Evolutionary conservation across 2,888 invertebrate genomes (phyloP).

Genomic region (Arctia plantaginis): DNA sequence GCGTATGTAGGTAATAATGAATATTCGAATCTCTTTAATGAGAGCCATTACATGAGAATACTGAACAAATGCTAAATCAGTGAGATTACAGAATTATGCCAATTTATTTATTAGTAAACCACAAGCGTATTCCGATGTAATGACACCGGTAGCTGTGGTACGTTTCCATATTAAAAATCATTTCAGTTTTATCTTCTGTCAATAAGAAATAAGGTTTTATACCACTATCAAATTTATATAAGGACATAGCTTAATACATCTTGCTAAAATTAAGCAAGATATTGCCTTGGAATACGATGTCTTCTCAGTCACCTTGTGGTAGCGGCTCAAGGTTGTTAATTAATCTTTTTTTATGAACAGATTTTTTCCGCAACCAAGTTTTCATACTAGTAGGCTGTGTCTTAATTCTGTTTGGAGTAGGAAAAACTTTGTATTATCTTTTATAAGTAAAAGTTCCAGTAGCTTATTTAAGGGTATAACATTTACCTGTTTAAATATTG

Average conservation of each 20-base stretch:
- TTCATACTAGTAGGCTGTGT: conserved; percentile 35
- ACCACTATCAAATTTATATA: conserved; percentile 4
- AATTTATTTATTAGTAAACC: neutral
- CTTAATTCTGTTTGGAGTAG: neutral
- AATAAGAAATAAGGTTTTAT: neutral
- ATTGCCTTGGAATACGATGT: conserved; percentile 65
- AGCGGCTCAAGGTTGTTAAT: conserved; percentile 60
- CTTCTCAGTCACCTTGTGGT: conserved; percentile 63
- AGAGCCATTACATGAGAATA: neutral
- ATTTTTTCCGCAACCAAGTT: conserved; percentile 57
- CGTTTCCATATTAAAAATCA: neutral
- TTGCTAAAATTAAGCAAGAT: conserved; percentile 29
- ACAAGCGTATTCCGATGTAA: neutral
- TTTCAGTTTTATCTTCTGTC: neutral
- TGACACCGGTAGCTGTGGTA: neutral
- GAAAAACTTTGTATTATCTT: neutral
- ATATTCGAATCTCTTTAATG: too few species aligned
- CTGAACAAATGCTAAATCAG: neutral
- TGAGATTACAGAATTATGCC: neutral
- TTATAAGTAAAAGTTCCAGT: neutral
- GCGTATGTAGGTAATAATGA: too few species aligned
- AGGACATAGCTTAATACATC: conserved; percentile 6
- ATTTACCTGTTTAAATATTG: neutral
- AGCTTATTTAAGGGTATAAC: neutral
- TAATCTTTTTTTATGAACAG: conserved; percentile 55